Evolutionary conservation across 1,140 invertebrate species (phyloP).

Genomic region (Leptoteleia sp.): DNA sequence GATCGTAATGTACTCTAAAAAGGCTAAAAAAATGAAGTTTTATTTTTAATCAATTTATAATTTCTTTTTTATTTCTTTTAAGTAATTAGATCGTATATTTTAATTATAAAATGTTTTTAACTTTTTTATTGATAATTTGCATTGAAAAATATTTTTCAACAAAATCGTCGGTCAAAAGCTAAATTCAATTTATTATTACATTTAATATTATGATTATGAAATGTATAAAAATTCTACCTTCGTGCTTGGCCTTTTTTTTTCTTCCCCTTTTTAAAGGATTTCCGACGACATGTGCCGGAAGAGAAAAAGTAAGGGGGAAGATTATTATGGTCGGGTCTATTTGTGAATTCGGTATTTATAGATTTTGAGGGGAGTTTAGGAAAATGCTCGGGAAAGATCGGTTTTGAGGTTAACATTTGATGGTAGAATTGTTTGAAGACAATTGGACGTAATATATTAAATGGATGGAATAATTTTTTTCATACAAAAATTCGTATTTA

Average conservation of each 20-base stretch:
- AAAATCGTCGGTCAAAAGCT: too few species aligned
- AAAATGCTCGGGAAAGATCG: constrained; percentile 28
- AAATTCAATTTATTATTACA: too few species aligned
- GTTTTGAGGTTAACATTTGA: constrained; percentile 31
- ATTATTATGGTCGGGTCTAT: constrained; percentile 56
- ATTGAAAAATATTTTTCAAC: too few species aligned
- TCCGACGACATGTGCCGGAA: constrained; percentile 58
- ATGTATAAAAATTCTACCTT: neutral
- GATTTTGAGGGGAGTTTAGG: constrained; percentile 46
- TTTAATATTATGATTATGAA: too few species aligned
- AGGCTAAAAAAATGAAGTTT: too few species aligned
- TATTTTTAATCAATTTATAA: too few species aligned
- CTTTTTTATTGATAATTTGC: too few species aligned
- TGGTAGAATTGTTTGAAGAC: neutral
- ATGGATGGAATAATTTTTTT: neutral
- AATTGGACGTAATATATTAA: neutral
- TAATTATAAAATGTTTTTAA: too few species aligned
- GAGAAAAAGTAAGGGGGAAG: constrained; percentile 52
- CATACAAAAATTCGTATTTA: too few species aligned
- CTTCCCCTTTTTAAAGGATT: constrained; percentile 26
- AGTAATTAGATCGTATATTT: too few species aligned
- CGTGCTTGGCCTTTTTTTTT: constrained; percentile 10
- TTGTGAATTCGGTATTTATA: constrained; percentile 60
- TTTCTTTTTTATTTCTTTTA: too few species aligned
- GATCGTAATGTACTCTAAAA: too few species aligned